Conservation (phyloP, 2,888 invertebrate species). For the Cataglyphis albicans region DNA sequence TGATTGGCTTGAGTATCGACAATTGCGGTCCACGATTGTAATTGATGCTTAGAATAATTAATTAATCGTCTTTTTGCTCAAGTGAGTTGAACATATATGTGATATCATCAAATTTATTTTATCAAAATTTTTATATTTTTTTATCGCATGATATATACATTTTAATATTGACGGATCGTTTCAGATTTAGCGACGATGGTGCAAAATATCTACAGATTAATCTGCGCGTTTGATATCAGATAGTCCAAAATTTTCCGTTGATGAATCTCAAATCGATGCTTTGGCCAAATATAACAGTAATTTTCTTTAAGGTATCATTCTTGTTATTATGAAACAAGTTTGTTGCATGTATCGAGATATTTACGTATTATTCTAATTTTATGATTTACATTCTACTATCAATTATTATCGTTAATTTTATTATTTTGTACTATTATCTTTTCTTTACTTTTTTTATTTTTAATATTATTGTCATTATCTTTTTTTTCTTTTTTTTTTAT, state of each 20-base stretch:
- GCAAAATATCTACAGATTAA: neutral
- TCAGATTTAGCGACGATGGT: neutral
- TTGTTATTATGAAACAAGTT: neutral
- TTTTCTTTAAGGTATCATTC: neutral
- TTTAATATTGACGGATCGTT: neutral
- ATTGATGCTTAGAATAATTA: neutral
- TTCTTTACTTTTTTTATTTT: neutral
- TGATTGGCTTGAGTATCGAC: neutral
- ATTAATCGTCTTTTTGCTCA: neutral
- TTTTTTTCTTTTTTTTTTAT: neutral
- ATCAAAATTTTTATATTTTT: conserved; percentile 4
- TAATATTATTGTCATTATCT: neutral
- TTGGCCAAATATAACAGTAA: neutral
- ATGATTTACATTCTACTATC: neutral
- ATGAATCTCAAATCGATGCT: neutral
- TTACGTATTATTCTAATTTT: neutral
- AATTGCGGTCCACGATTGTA: neutral
- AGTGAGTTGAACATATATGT: neutral
- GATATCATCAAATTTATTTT: neutral
- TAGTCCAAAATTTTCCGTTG: conserved; percentile 34
- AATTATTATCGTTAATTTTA: neutral
- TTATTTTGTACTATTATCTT: neutral
- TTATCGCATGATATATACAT: neutral
- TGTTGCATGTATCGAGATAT: neutral
- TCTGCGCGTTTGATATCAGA: conserved; percentile 21